phyloP scores from a whole-genome alignment of 2,888 invertebrate species.

The Drosophila fungiperda region DNA sequence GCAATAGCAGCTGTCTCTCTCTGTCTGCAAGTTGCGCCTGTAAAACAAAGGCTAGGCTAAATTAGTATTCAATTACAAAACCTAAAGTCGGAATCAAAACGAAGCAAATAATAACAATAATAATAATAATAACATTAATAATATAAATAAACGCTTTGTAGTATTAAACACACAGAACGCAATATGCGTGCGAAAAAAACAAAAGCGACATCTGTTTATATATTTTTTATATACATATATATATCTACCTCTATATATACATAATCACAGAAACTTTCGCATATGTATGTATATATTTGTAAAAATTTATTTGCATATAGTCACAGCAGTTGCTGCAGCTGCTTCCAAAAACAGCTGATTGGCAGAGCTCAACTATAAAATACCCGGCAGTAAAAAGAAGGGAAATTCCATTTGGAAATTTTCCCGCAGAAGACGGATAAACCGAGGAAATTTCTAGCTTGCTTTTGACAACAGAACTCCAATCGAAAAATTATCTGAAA shows the following conservation, averaged over 20 bases:
- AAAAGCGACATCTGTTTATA: slow-evolving; percentile 19
- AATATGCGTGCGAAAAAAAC: slow-evolving; percentile 18
- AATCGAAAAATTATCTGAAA: not conserved
- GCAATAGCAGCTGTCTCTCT: slow-evolving; percentile 16
- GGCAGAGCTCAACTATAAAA: slow-evolving; percentile 2
- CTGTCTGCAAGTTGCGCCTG: slow-evolving; percentile 10
- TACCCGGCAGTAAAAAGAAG: not conserved
- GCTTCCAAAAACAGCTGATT: not conserved
- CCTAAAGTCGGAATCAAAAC: slow-evolving; percentile 4
- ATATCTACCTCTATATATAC: not conserved
- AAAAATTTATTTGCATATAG: slow-evolving; percentile 10
- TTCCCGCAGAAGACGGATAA: not conserved
- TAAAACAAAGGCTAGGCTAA: not conserved
- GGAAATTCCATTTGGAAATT: not conserved
- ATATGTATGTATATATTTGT: not conserved
- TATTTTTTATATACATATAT: not conserved
- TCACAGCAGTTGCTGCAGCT: not conserved
- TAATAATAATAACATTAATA: slow-evolving; percentile 21
- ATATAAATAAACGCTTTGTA: slow-evolving; percentile 9
- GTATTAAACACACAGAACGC: slow-evolving; percentile 22
- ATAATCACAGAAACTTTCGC: not conserved
- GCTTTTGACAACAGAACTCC: not conserved
- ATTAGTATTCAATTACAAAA: slow-evolving; percentile 16
- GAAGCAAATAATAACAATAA: slow-evolving; percentile 24
- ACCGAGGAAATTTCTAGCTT: not conserved